Conservation (phyloP, 2,888 invertebrate genomes). For the Pegoplata infirma region DNA sequence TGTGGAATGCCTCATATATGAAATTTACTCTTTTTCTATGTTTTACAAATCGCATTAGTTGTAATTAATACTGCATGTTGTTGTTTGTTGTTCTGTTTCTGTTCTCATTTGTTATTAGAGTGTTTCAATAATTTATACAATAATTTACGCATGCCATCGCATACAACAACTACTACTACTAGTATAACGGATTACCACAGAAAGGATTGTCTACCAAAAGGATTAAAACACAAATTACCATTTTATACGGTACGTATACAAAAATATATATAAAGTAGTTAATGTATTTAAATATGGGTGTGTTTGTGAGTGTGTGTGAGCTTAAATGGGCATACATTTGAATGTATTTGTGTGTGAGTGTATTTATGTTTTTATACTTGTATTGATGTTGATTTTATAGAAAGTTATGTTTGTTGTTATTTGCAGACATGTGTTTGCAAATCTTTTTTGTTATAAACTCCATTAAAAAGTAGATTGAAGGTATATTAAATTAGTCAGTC, state of each 20-base stretch:
- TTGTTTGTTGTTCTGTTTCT: conserved; percentile 47
- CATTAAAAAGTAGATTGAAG: no score
- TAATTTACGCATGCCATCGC: conserved; percentile 60
- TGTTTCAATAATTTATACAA: conserved; percentile 62
- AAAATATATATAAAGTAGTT: no score
- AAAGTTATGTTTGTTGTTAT: conserved; percentile 56
- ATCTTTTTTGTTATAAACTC: not conserved
- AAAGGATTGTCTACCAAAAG: conserved; percentile 61
- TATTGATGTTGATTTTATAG: conserved; percentile 48
- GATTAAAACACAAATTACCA: conserved; percentile 61
- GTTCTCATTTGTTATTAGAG: conserved; percentile 58
- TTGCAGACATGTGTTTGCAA: conserved; percentile 47
- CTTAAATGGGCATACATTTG: no score
- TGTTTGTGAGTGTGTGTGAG: not conserved
- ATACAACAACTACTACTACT: no score
- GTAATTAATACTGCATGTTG: conserved; percentile 62
- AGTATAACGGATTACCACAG: conserved; percentile 54
- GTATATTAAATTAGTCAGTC: no score
- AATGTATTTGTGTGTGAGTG: not conserved
- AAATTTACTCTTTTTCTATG: conserved; percentile 7
- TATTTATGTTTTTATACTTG: conserved; percentile 24
- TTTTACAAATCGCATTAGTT: conserved; percentile 61
- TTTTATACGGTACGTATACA: conserved; percentile 40
- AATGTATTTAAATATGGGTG: not conserved
- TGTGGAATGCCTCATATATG: no score